Evolutionary conservation across 2,888 invertebrate species (phyloP).

Genomic region (Coremacera marginata): DNA sequence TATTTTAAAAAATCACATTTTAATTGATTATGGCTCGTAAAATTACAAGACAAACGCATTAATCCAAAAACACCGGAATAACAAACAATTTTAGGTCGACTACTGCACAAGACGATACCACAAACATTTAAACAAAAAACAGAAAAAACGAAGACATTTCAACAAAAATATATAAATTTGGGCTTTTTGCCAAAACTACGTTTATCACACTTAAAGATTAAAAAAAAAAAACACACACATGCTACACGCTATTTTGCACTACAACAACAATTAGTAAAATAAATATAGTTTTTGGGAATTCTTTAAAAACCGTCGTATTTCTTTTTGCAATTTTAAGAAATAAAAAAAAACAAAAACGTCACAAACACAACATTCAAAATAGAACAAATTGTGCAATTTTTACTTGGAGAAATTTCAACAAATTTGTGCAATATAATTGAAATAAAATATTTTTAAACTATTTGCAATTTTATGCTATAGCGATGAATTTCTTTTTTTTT

Average conservation of each 20-base stretch:
- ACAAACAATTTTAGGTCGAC: slow-evolving; percentile 4
- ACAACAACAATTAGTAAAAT: slow-evolving; percentile 6
- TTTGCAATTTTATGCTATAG: background rate
- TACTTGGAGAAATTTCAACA: background rate
- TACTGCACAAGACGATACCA: background rate
- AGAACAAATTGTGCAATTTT: background rate
- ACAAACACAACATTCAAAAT: background rate
- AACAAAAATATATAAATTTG: slow-evolving; percentile 17
- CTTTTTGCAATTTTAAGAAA: background rate
- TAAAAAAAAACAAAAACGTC: background rate
- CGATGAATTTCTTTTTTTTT: background rate
- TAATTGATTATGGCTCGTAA: background rate
- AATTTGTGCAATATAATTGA: too few species aligned
- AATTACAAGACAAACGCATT: slow-evolving; percentile 42
- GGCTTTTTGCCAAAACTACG: slow-evolving; percentile 33
- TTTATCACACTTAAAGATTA: slow-evolving; percentile 15
- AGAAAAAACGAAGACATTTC: slow-evolving; percentile 1
- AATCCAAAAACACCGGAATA: slow-evolving; percentile 17
- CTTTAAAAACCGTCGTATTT: background rate
- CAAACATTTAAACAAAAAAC: background rate
- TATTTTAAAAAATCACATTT: too few species aligned
- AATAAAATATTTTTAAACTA: background rate
- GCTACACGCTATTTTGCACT: slow-evolving; percentile 6
- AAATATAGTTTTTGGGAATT: slow-evolving; percentile 12
- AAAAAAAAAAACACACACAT: background rate